Base-by-base conservation (phyloP, 2,797 vertebrate species). In the Oreochromis mossambicus region DNA sequence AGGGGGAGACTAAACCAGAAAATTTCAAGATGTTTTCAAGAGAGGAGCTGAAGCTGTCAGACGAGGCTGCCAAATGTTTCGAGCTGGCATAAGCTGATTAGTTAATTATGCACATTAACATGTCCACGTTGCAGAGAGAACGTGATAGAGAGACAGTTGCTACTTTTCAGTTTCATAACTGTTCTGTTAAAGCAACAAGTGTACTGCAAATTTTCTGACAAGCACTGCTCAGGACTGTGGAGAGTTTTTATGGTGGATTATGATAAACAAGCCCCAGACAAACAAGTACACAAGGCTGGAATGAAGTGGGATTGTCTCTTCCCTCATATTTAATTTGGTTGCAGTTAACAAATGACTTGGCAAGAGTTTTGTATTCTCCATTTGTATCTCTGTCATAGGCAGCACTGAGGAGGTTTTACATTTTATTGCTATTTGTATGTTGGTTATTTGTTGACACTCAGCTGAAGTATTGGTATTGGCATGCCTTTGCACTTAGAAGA, bases 61-160 rank as follows among this genome's bases (percentile, higher is more conserved):
- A 87, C 54, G 29, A 77, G 92, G 87, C 89, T 92, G 92, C 94
- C 94, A 92, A 95, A 92, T 84, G 84, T 90, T 66, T 95, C 93
- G 95, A 96, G 94, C 94, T 95, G 95, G 91, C 91, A 90, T 88
- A 87, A 90, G 86, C 86, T 92, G 93, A 96, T 96, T 95, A 94
- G 89, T 95, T 96, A 95, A 96, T 95, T 95, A 94, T 93, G 90
- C 91, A 94, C 93, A 95, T 96, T 94, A 95, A 92, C 91, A 95
- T 90, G 86, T 92, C 89, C 92, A 86, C 38, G 87, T 82, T 90
- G 88, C 78, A 90, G 82, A 89, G 78, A 78, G 52, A 88, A 88
- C 80, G 84, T 90, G 87, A 86, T 88, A 92, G 76, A 88, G 70
- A 89, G 84, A 78, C 86, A 83, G 75, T 83, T 46, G 78, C 77